Conservation (phyloP, 2,113 vertebrate genomes). For the Brachyistius frenatus region DNA sequence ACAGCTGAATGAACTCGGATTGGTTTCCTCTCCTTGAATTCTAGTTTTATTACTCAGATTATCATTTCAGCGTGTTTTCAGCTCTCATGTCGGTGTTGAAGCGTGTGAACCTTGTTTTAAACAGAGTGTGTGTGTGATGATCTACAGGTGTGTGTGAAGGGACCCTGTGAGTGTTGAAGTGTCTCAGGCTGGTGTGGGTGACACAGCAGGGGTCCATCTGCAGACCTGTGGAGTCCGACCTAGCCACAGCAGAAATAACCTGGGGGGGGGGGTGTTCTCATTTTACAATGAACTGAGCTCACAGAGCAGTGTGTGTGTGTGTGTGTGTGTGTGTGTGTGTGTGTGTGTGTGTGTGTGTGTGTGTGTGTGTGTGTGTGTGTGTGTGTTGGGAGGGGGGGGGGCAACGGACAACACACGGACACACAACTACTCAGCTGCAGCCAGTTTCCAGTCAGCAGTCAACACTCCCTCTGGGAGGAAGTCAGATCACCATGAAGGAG, state of each 20-base stretch:
- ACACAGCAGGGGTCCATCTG: conserved; percentile 5
- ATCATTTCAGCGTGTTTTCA: background rate
- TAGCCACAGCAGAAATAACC: conserved; percentile 28
- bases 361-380: too few species aligned
- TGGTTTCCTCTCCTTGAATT: background rate
- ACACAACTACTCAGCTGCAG: too few species aligned
- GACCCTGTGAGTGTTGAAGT: conserved; percentile 9
- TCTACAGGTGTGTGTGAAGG: conserved; percentile 5
- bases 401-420: too few species aligned
- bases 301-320: too few species aligned
- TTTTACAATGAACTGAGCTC: conserved; percentile 35
- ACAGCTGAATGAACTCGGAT: too few species aligned
- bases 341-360: too few species aligned
- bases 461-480: too few species aligned
- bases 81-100: too few species aligned
- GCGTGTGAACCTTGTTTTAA: background rate
- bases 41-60: background rate
- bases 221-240: conserved; percentile 8
- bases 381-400: too few species aligned
- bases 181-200: background rate
- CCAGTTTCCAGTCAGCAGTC: too few species aligned
- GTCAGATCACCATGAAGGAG: too few species aligned
- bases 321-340: too few species aligned
- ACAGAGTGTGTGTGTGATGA: conserved; percentile 3
- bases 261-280: conserved; percentile 47